Base-by-base conservation (phyloP, 2,888 invertebrate genomes). In the Globia sparganii region DNA sequence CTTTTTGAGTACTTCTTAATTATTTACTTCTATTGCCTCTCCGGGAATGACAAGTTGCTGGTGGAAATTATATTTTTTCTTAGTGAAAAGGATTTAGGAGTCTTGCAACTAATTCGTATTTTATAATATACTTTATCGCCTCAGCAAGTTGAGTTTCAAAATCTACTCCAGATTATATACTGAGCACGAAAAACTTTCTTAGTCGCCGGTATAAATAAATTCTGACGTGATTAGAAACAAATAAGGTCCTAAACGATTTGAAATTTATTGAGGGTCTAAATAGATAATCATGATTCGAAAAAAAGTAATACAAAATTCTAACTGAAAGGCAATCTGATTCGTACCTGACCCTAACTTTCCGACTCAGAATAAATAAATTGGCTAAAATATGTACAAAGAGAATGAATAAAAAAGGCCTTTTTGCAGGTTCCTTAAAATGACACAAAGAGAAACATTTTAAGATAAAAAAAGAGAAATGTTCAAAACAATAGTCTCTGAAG, bases 341-440 rank as follows among this genome's bases (percentile, higher is more conserved):
- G 28, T 46, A 46, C 46, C 66, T 73, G 34, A 53, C 31, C 67
- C 61, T 77, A 49, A 56, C 56, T 58, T 85, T 72, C 2, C 25
- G 4, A 49, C 37, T 58, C 8, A 13, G 15, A 72, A 62, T 84
- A 74, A 62, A 80, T 61, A 64, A 56, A 72, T n/a, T 9, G 6
- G 4, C 61, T 73, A 13, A 81, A 81, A 73, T 72, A 80, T 68
- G 28, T 73, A 71, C 70, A 82, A 77, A 85, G 25, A 11, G 77
- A 85, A 85, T 70, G 18, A 61, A 31, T 72, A 72, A 83, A 62
- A 64, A 25, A 59, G 3, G 1, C 11, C 37, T 34, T 70, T 59
- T 61, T 34, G 46, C 40, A 49, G 28, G 25, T 43, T 34, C 13
- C 56, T 46, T 56, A 53, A 61, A 75, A 69, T 37, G 37, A 59